Conservation (phyloP, 92 coral and sea anemone genomes). For the Porites evermanni region DNA sequence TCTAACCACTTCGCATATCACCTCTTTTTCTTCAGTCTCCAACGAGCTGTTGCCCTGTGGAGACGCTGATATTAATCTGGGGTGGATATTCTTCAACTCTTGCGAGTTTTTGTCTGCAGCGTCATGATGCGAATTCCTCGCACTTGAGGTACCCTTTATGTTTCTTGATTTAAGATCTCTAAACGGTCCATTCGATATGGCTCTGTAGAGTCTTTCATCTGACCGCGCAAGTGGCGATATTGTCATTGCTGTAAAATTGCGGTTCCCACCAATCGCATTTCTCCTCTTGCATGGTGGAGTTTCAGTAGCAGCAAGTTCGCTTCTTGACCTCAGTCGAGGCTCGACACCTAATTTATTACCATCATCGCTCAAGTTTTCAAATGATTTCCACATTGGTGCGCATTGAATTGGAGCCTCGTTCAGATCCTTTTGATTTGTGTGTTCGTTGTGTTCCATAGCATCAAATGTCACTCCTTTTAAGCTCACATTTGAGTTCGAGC, state of each 20-base stretch:
- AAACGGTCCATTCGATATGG: slow-evolving; percentile 42
- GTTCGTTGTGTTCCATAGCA: not conserved
- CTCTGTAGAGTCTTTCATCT: slow-evolving; percentile 45
- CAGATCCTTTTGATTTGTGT: not conserved
- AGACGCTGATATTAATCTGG: not conserved
- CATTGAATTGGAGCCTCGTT: not conserved
- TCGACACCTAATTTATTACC: not conserved
- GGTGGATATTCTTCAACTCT: slow-evolving; percentile 9
- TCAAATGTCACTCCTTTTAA: slow-evolving; percentile 27
- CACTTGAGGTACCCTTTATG: not conserved
- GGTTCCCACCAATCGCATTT: slow-evolving; percentile 38
- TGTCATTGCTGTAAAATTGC: slow-evolving; percentile 9
- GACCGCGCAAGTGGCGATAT: slow-evolving; percentile 55
- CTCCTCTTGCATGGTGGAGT: slow-evolving; percentile 41
- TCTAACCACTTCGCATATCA: not conserved
- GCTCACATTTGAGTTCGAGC: not conserved
- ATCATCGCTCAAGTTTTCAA: slow-evolving; percentile 2
- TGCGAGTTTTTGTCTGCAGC: not conserved
- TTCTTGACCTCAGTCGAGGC: slow-evolving; percentile 25
- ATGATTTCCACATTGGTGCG: slow-evolving; percentile 28
- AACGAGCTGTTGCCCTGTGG: not conserved
- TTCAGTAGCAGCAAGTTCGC: slow-evolving; percentile 31
- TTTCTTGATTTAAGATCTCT: slow-evolving; percentile 39
- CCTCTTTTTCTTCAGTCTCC: slow-evolving; percentile 9
- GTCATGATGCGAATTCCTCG: not conserved